Evolutionary conservation across 2,797 vertebrate species (phyloP).

Genomic region (Rhadinocentrus ornatus): DNA sequence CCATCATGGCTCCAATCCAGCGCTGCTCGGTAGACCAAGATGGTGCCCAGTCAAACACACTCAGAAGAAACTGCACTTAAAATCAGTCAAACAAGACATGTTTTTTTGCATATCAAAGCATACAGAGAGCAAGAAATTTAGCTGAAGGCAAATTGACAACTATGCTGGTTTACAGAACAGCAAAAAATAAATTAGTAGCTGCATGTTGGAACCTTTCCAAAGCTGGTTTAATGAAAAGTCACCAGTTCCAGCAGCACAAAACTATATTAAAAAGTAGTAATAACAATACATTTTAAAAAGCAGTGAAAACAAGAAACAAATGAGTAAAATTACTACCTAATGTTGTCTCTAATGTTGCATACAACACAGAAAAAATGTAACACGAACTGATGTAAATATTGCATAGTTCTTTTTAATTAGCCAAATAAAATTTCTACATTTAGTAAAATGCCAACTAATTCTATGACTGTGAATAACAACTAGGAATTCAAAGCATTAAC

Average conservation of each 20-base stretch:
- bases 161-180: not conserved
- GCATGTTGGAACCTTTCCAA: not conserved
- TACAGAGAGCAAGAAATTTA: not conserved
- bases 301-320: not conserved
- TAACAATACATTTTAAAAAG: not conserved
- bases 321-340: not conserved
- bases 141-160: not conserved
- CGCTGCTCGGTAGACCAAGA: slow-evolving; percentile 68
- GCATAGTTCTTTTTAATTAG: not conserved
- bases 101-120: slow-evolving; percentile 25
- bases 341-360: not conserved
- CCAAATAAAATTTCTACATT: not conserved
- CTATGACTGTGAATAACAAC: not conserved
- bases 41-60: slow-evolving; percentile 51
- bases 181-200: not conserved
- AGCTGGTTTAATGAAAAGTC: not conserved
- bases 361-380: too few relatives aligned
- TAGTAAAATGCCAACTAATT: not conserved
- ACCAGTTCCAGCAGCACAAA: not conserved
- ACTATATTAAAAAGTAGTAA: not conserved
- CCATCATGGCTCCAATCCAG: slow-evolving; percentile 79
- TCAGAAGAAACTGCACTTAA: slow-evolving; percentile 30
- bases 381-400: too few relatives aligned
- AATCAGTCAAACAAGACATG: slow-evolving; percentile 27
- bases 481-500: not conserved